These are phyloP conservation scores for Rhadina sibilatrix DNA, from an alignment of 2,113 vertebrate species.

Conservation along the genomic window DNA sequence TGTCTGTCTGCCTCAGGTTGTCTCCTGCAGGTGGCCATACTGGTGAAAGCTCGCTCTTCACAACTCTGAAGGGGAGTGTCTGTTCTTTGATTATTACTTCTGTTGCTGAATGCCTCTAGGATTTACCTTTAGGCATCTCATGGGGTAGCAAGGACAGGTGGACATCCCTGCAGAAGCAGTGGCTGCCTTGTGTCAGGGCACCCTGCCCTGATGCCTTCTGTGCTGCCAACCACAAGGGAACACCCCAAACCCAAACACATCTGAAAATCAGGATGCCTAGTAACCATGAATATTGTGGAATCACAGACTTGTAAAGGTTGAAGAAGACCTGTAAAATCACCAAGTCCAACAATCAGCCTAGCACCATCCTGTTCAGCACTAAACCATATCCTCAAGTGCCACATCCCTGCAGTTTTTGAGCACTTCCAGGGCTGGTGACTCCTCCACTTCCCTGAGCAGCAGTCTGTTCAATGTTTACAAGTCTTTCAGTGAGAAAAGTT, in stretches of 20 bases:
- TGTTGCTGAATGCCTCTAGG: too few relatives aligned
- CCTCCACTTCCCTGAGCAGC: background rate
- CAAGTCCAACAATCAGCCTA: background rate
- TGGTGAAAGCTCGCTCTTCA: background rate
- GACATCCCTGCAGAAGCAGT: background rate
- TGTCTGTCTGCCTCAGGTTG: background rate
- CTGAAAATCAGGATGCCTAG: background rate
- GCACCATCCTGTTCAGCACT: background rate
- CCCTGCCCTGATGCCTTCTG: background rate
- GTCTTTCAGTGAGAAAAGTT: background rate
- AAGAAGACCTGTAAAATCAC: background rate
- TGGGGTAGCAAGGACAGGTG: background rate
- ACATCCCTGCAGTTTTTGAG: background rate
- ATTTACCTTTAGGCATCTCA: background rate
- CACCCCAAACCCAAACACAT: rapidly evolving
- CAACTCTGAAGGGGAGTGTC: background rate
- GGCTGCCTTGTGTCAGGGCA: background rate
- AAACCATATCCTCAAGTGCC: background rate
- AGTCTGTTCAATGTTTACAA: background rate
- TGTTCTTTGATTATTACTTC: background rate
- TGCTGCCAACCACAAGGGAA: background rate
- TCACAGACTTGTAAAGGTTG: background rate
- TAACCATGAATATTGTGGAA: rapidly evolving
- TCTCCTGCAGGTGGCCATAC: background rate
- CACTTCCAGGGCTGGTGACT: background rate